Evolutionary conservation across 2,888 invertebrate species (phyloP), one percentile per base, ranked within the genome.

Genomic region (Pollenia angustigena): DNA sequence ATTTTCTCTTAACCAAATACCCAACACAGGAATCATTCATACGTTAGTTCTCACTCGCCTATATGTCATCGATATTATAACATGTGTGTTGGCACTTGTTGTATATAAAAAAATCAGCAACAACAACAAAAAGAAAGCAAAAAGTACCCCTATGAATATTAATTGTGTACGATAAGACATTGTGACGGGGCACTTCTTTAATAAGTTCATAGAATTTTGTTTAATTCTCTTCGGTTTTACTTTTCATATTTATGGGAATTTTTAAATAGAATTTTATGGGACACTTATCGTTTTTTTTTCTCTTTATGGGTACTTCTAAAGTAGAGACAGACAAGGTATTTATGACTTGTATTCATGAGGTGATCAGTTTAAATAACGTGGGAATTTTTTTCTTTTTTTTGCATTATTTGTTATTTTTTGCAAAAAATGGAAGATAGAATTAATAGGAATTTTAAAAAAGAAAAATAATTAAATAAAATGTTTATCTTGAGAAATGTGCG

Each of bases 341-440:
- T 74, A 66, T 74, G 81, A 81, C 18, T 66, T 44, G 48, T 4
- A 54, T 48, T 72, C 14, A n/a, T 42, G n/a, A 52, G 14, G 44
- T 52, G 18, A 52, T 60, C 10, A 46, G 42, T 58, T 56, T 32
- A 44, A 81, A 68, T 60, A 81, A 74, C 48, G 81, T 81, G 68
- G 58, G 68, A 81, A 81, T 52, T 66, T 58, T 68, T 40, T 69
- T 18, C 12, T 32, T n/a, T 46, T 1, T 23, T 56, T 6, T 23
- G 11, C 4, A 48, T 69, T 18, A 18, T 32, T n/a, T 46, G 0
- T 48, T 46, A 18, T 56, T 32, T 32, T 32, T 32, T 32, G 32
- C 32, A 32, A 32, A 4, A 32, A 32, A 50, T 48, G 7, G 11
- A 14, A 68, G 40, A 40, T 32, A 7, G 6, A 11, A 7, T 40